A percentile compares a stretch with the other conserved stretches of the same genome.
These are phyloP conservation scores for Sminthurinus signatus DNA, from an alignment of 1,140 invertebrate genomes.

Conservation along the genomic window DNA sequence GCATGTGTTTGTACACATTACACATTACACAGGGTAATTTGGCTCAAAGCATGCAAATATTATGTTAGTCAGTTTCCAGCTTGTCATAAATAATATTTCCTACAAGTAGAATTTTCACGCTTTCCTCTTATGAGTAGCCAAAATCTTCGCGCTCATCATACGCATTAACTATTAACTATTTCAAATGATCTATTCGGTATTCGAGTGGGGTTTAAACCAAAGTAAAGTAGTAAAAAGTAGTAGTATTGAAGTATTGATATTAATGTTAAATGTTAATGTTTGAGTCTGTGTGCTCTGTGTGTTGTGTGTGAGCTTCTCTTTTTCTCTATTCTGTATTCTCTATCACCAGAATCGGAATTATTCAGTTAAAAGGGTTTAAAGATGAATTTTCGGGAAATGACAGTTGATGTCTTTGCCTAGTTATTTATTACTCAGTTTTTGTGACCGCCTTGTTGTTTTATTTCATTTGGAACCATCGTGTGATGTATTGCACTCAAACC, in stretches of 20 bases:
- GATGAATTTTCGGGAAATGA: not conserved
- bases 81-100: conserved; percentile 3
- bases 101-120: conserved; percentile 26
- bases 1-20: too few relatives aligned
- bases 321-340: not conserved
- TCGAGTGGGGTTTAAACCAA: too few relatives aligned
- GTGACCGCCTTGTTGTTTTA: not conserved
- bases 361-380: not conserved
- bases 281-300: too few relatives aligned
- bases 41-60: not conserved
- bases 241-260: too few relatives aligned
- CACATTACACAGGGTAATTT: too few relatives aligned
- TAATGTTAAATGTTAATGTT: too few relatives aligned
- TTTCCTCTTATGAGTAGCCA: conserved; percentile 19
- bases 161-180: conserved; percentile 12
- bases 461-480: not conserved
- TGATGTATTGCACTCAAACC: too few relatives aligned
- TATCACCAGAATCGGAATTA: not conserved
- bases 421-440: not conserved
- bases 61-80: not conserved
- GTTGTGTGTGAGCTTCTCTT: not conserved
- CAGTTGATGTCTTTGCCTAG: not conserved
- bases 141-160: conserved; percentile 13
- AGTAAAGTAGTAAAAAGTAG: too few relatives aligned
- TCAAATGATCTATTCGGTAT: too few relatives aligned